Percentiles rank a stretch among this genome's conserved stretches.
Evolutionary conservation across 2,888 invertebrate genomes (phyloP).

Genomic region (Chymomyza amoena): DNA sequence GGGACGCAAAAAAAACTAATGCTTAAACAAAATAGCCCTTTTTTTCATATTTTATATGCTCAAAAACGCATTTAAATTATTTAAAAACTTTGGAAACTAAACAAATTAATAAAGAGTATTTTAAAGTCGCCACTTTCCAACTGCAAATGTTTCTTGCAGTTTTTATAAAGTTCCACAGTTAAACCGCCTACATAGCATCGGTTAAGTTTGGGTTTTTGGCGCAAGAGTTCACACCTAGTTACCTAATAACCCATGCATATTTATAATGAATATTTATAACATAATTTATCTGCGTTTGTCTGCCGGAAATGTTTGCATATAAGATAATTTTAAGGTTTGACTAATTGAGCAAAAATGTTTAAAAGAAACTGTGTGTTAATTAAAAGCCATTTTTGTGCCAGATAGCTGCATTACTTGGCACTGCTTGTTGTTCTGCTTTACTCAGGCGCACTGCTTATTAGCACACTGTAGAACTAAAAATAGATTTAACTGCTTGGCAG

Average conservation of each 20-base stretch:
- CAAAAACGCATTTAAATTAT: too few species aligned
- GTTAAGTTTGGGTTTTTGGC: too few species aligned
- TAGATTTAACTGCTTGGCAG: constrained; percentile 21
- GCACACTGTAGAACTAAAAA: background rate
- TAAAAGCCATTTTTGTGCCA: background rate
- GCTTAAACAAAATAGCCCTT: too few species aligned
- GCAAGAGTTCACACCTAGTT: background rate
- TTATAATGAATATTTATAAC: background rate
- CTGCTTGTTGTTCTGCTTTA: constrained; percentile 1
- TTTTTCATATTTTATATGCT: too few species aligned
- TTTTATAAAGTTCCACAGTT: too few species aligned
- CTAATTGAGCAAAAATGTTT: constrained; percentile 45
- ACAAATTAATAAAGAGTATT: too few species aligned
- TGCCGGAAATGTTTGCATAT: constrained; percentile 12
- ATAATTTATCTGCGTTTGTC: too few species aligned
- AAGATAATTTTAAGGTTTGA: constrained; percentile 43
- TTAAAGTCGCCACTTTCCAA: too few species aligned
- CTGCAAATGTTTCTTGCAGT: too few species aligned
- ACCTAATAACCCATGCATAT: background rate
- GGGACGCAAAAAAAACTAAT: too few species aligned
- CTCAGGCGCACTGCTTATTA: constrained; percentile 24
- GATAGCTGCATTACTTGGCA: background rate
- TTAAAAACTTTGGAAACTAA: too few species aligned
- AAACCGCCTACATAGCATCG: too few species aligned
- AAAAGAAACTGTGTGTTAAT: background rate